Conservation (phyloP, 2,797 vertebrate genomes). For the Pseudopleuronectes americanus region DNA sequence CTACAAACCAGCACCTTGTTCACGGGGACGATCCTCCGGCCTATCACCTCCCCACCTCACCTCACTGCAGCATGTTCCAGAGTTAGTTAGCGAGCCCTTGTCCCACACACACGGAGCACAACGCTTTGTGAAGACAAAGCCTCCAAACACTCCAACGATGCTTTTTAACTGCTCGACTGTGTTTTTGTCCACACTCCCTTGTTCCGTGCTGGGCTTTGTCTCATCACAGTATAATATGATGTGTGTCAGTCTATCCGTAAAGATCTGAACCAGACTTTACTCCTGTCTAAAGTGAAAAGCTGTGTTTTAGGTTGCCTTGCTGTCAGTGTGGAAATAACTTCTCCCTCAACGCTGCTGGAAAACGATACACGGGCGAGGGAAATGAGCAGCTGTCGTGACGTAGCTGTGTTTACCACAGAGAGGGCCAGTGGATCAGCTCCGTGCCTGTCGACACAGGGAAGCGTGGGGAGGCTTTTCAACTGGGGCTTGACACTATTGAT, state of each 20-base stretch:
- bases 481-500: conserved; percentile 53
- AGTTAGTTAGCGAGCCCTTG: conserved; percentile 58
- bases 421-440: conserved; percentile 25
- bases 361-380: conserved; percentile 16
- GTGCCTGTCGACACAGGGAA: conserved; percentile 42
- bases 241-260: conserved; percentile 12
- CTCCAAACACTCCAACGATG: conserved; percentile 47
- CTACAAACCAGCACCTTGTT: conserved; percentile 15
- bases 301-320: neutral
- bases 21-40: conserved; percentile 12
- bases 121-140: conserved; percentile 66
- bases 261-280: neutral
- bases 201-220: conserved; percentile 56
- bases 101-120: conserved; percentile 57
- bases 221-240: conserved; percentile 37
- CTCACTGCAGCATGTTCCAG: conserved; percentile 67
- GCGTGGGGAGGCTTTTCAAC: conserved; percentile 42
- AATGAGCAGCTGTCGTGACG: conserved; percentile 46
- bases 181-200: conserved; percentile 36
- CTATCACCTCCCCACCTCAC: conserved; percentile 3
- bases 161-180: conserved; percentile 43
- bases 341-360: neutral
- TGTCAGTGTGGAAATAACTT: neutral
- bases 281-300: conserved; percentile 12
- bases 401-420: conserved; percentile 47